Base-by-base conservation (phyloP, 2,113 vertebrate species). In the Verasper variegatus region DNA sequence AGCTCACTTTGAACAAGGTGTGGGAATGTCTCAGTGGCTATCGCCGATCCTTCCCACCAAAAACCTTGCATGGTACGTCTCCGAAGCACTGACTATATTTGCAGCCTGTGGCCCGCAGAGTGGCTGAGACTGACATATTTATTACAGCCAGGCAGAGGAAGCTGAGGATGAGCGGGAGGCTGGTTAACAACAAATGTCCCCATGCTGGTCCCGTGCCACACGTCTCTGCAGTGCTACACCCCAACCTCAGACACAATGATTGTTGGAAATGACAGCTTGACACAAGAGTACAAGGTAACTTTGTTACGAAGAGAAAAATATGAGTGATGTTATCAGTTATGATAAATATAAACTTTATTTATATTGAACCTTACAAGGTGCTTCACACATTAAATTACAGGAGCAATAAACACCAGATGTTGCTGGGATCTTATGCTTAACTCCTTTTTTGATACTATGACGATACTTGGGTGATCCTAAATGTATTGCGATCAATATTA, bases 101-200 rank as follows among this genome's bases (percentile, higher is more conserved):
- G 12, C 69, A 59, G 60, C 9, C 63, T 71, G 57, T 12, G 4
- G 20, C 60, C 45, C 17, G 78, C 20, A 5, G 26, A 12, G 60
- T 37, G 54, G 64, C 74, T 56, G 40, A 71, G 78, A 68, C 55
- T 12, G 81, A 80, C 79, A 35, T 75, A 74, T 75, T 84, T 85
- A 83, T 90, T 80, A 51, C 40, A 71, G 67, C 20, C 74, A 85
- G 74, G 76, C 66, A 59, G 76, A 65, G 56, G 58, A 54, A n/a
- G 51, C 51, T 54, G 4, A 9, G 49, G 18, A 20, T 52, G 51
- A 54, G 20, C 51, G 9, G n/a, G 74, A 76, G 60, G 68, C 80
- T 88, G 87, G 87, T 82, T 68, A 88, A 85, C 76, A 83, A 85
- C 65, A 88, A 85, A 89, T 91, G 77, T 86, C 81, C 74, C 26